A percentile compares a stretch with the other conserved stretches of the same genome.
Evolutionary conservation across 2,113 vertebrate species (phyloP).

Genomic region (Muntiacus reevesi): DNA sequence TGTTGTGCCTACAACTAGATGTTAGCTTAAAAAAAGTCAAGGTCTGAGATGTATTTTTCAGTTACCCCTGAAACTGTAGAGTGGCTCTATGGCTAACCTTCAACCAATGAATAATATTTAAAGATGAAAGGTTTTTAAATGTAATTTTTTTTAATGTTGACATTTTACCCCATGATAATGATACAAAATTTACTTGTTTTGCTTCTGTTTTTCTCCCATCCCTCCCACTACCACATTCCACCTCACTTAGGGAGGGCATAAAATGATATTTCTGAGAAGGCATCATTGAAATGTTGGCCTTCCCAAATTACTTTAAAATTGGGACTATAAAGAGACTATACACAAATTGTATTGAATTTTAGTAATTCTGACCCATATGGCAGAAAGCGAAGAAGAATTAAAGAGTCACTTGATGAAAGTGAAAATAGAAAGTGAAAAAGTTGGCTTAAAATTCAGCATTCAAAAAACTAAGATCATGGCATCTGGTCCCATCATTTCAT

Average conservation of each 20-base stretch:
- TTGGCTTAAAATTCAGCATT: background rate
- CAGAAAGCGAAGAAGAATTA: background rate
- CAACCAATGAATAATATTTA: slow-evolving; percentile 46
- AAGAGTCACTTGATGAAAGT: background rate
- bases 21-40: slow-evolving; percentile 51
- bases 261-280: background rate
- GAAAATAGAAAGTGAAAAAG: background rate
- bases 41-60: slow-evolving; percentile 59
- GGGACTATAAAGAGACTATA: background rate
- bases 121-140: slow-evolving; percentile 47
- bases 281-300: background rate
- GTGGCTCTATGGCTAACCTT: slow-evolving; percentile 36
- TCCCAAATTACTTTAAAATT: background rate
- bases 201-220: background rate
- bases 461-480: background rate
- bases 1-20: slow-evolving; percentile 57
- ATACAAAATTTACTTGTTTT: background rate
- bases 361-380: background rate
- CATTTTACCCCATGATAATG: slow-evolving; percentile 9
- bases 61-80: slow-evolving; percentile 44
- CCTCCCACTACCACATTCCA: background rate
- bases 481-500: background rate
- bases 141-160: background rate
- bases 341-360: background rate
- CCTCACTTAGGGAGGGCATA: background rate